Base-by-base conservation (phyloP, 2,113 vertebrate genomes). In the Burhinus oedicnemus region DNA sequence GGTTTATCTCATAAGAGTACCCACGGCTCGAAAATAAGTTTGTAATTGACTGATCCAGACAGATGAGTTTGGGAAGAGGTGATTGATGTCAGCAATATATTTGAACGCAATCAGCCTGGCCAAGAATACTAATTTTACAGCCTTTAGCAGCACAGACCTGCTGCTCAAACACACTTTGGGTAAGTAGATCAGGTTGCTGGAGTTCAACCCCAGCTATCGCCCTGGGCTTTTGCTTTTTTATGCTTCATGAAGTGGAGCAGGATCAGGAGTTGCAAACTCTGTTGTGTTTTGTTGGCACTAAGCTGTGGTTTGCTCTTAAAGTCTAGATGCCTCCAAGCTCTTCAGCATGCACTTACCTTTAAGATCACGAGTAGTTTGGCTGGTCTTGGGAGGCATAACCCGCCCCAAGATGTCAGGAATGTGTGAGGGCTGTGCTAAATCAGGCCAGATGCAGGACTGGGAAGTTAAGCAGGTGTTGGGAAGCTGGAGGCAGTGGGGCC, bases 1-100 rank as follows among this genome's bases (percentile, higher is more conserved):
- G 70, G 77, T 97, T 95, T 97, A 57, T 97, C 97, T 97, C 95
- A 58, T 68, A 90, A 79, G 92, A 96, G 96, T 89, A 93, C 94
- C 96, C 75, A 69, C 9, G 25, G 96, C 92, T 96, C 40, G 90
- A 96, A 97, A 97, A 97, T 97, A 97, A 97, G 97, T 98, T 97
- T 95, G 97, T 97, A 98, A 98, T 97, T 97, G 97, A 98, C 96
- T 97, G 98, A 98, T 98, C 79, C 95, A 92, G 97, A 96, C 81
- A 97, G 97, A 98, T 93, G 97, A 97, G 92, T 97, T 96, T 62
- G 83, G 97, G 97, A 97, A 97, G 97, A 91, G 96, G 82, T 98
- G 98, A 98, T 98, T 97, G 98, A 98, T 98, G 97, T 93, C 94
- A 90, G 94, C 97, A 98, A 98, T 98, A 97, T 96, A 97, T 96